Conservation (phyloP, 1,140 invertebrate genomes). For the Procambarus virginalis region DNA sequence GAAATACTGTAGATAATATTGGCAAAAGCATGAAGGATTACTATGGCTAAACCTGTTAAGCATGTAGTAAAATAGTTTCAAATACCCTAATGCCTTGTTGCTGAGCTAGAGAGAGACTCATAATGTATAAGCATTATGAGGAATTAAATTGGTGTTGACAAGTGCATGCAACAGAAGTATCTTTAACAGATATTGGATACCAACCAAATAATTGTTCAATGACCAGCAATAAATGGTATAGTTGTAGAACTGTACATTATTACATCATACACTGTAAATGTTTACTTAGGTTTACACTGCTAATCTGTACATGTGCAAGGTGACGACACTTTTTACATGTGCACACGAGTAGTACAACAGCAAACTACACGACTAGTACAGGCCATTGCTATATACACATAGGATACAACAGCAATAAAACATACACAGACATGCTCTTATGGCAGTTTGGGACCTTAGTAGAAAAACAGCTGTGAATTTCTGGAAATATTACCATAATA, state of each 20-base stretch:
- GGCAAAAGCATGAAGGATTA: slow-evolving; percentile 1
- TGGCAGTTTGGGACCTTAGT: slow-evolving; percentile 25
- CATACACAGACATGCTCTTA: slow-evolving; percentile 22
- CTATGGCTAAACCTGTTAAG: slow-evolving; percentile 12
- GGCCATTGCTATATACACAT: slow-evolving; percentile 48
- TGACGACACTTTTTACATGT: slow-evolving; percentile 55
- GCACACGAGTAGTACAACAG: slow-evolving; percentile 50
- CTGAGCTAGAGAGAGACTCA: not conserved
- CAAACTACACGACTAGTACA: slow-evolving; percentile 59
- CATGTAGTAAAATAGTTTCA: slow-evolving; percentile 1
- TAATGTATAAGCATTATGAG: slow-evolving; percentile 21
- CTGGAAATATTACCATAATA: not conserved
- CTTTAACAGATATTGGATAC: slow-evolving; percentile 3
- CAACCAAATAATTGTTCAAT: slow-evolving; percentile 23
- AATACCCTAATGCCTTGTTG: not conserved
- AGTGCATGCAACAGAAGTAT: slow-evolving; percentile 15
- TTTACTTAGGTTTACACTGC: slow-evolving; percentile 4
- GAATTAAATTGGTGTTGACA: slow-evolving; percentile 12
- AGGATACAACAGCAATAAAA: slow-evolving; percentile 46
- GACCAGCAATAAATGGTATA: slow-evolving; percentile 11
- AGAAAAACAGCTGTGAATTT: not conserved
- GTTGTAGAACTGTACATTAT: slow-evolving; percentile 31
- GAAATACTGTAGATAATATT: not conserved
- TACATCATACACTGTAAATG: slow-evolving; percentile 41
- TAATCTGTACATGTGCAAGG: slow-evolving; percentile 59